A percentile compares a stretch with the other conserved stretches of the same genome.
phyloP scores from a whole-genome alignment of 2,888 invertebrate genomes.

The Eledone cirrhosa region DNA sequence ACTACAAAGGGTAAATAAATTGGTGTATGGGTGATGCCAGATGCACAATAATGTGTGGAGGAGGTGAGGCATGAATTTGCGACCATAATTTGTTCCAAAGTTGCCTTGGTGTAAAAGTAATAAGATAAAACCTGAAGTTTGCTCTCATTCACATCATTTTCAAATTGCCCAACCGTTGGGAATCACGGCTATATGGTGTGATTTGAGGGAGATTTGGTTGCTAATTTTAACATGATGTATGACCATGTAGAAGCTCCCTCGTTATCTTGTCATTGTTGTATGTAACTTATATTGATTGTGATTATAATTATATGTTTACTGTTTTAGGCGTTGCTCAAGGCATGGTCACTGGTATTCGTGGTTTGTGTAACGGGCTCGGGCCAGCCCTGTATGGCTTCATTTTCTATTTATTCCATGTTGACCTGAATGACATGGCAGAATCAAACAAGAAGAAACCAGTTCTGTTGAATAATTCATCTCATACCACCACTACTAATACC shows the following conservation, averaged over 20 bases:
- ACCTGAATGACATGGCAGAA: slow-evolving; percentile 74
- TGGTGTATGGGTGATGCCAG: too few species aligned
- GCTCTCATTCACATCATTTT: background rate
- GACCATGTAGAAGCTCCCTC: too few species aligned
- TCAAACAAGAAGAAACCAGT: slow-evolving; percentile 14
- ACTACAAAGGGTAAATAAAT: background rate
- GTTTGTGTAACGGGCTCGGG: slow-evolving; percentile 96
- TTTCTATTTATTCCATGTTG: slow-evolving; percentile 98
- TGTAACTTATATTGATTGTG: background rate
- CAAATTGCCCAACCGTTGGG: background rate
- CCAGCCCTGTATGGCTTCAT: slow-evolving; percentile 98
- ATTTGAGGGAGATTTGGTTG: too few species aligned
- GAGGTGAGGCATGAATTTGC: too few species aligned
- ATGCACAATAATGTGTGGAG: too few species aligned
- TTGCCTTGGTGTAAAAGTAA: too few species aligned
- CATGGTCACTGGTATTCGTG: slow-evolving; percentile 98
- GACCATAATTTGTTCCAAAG: too few species aligned
- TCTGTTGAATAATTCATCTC: slow-evolving; percentile 5
- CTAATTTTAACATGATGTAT: too few species aligned
- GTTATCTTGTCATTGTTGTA: background rate
- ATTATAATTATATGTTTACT: slow-evolving; percentile 17
- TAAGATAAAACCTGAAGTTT: too few species aligned
- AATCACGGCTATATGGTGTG: too few species aligned
- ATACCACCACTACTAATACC: slow-evolving; percentile 17
- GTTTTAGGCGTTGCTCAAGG: slow-evolving; percentile 75